Base-by-base conservation (phyloP, 2,888 invertebrate species). In the Dasypogon diadema region DNA sequence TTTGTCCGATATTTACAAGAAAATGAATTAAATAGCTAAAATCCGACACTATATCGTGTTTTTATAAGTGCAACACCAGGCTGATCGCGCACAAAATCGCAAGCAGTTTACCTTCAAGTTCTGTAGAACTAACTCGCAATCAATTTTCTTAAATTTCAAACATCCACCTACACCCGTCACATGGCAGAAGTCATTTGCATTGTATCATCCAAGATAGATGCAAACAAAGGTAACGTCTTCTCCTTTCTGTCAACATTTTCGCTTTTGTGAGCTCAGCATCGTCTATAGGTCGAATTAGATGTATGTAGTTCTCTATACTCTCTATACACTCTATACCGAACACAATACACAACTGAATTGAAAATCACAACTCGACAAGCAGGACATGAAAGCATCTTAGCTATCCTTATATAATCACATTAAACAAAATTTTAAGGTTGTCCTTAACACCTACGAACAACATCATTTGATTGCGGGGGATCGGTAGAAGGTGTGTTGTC, bases 361-460 rank as follows among this genome's bases (percentile, higher is more conserved):
- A 68, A 68, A 68, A 68, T 68, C 68, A 68, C 68, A 68, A 68
- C 68, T 51, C 16, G n/a, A 26, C 26, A 24, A 37, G 21, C 68
- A 51, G n/a, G 68, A 12, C 63, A 34, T 12, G 14, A 16, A 24
- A 18, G 51, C 26, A 12, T n/a, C 34, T 2, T 10, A 5, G 51
- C 30, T 51, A 14, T 54, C 68, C 70, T 75, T 58, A 70, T 56
- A 72, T 75, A 75, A 75, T 73, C 65, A 73, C 68, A 55, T 75
- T 77, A 73, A 72, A 73, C 51, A 58, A 75, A 77, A 75, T 75
- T 75, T 77, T 73, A 65, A 75, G 75, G 75, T 77, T 70, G 74
- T 70, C 75, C 58, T 60, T 75, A 72, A 77, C 77, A 75, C 77
- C 77, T 77, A 77, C 77, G 70, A 72, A 75, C 77, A 72, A 77